Evolutionary conservation across 2,113 vertebrate genomes (phyloP), one percentile per base, ranked within the genome.

Genomic region (Glaucomys volans): DNA sequence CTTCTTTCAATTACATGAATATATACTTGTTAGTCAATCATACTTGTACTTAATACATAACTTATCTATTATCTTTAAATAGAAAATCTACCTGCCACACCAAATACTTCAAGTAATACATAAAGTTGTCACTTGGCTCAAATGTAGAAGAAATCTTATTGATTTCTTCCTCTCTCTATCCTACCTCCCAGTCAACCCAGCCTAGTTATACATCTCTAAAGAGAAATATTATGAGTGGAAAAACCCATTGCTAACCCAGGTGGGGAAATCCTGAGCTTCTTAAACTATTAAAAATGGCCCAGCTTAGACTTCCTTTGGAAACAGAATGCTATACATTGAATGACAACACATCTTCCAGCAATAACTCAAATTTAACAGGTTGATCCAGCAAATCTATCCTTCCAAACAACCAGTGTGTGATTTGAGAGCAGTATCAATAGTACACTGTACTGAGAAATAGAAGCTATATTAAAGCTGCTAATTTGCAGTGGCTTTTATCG

Each of bases 401-500:
- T 72, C 17, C 92, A 85, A 94, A 90, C 80, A 85, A 30, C 71
- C 20, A 35, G 0, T n/a, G 40, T 80, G n/a, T 28, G 30, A 62
- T 75, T 35, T 5, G 5, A 94, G 1, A 8, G 3, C 12, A 67
- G 44, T 24, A 72, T 54, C 75, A 30, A 69, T 26, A 32, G 83
- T 18, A 8, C 11, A 12, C 52, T 42, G 37, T 22, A 59, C 42
- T 5, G 20, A 79, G 44, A 87, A 75, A n/a, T 44, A 37, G 1
- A 42, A 94, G 35, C 0, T 66, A 4, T 42, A 50, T 92, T 42
- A 94, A 95, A 97, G 76, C 54, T 40, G 32, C 74, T 90, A 62
- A 90, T 92, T 96, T 94, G 44, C 84, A 44, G 28, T 75, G 75
- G 44, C 4, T 96, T 97, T 96, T 67, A 81, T 72, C 59, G 77